Evolutionary conservation across 2,797 vertebrate genomes (phyloP).

Genomic region (Coreius guichenoti): DNA sequence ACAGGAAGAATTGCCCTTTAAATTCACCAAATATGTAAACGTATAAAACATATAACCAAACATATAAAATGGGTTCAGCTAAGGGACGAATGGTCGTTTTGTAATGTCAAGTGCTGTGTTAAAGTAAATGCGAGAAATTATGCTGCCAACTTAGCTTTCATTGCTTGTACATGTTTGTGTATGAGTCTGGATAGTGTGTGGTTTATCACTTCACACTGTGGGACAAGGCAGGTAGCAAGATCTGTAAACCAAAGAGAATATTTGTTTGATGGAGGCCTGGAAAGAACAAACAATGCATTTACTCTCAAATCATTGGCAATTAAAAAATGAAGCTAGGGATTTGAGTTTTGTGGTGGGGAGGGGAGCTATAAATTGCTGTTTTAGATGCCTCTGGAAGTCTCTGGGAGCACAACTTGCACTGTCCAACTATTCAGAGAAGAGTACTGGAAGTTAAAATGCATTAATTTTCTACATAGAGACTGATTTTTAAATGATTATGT

Average conservation of each 20-base stretch:
- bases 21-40: conserved; percentile 45
- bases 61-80: conserved; percentile 44
- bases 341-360: conserved; percentile 21
- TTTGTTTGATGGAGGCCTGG: conserved; percentile 31
- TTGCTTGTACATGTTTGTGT: conserved; percentile 29
- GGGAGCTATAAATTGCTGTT: not conserved
- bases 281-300: conserved; percentile 49
- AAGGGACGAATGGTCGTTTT: conserved; percentile 40
- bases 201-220: conserved; percentile 23
- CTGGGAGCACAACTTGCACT: not conserved
- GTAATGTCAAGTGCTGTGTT: conserved; percentile 31
- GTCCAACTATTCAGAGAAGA: not conserved
- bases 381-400: conserved; percentile 10
- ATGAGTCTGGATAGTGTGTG: conserved; percentile 19
- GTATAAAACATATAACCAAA: no score
- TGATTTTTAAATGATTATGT: not conserved
- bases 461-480: not conserved
- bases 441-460: not conserved
- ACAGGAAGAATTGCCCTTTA: conserved; percentile 20
- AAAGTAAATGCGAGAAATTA: conserved; percentile 37
- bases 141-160: conserved; percentile 58
- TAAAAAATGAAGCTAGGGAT: conserved; percentile 13
- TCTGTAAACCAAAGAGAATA: conserved; percentile 51
- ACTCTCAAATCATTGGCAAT: conserved; percentile 40
- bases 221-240: conserved; percentile 14